Evolutionary conservation across 2,888 invertebrate species (phyloP).

Genomic region (Caenorhabditis macrosperma): DNA sequence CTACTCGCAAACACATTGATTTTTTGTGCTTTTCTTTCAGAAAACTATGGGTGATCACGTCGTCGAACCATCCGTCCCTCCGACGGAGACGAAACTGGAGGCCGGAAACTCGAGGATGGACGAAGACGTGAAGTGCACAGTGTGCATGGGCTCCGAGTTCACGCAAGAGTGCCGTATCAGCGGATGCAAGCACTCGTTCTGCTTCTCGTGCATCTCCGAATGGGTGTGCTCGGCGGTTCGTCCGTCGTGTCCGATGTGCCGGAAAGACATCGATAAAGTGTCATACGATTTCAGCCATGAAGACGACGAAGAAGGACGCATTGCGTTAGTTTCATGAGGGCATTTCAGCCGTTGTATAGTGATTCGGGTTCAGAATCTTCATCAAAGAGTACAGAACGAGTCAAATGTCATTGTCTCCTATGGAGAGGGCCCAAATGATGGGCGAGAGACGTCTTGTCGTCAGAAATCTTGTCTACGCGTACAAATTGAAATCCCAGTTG

Average conservation of each 20-base stretch:
- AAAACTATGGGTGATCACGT: slow-evolving; percentile 32
- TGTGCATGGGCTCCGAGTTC: slow-evolving; percentile 33
- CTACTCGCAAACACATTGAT: too few species aligned
- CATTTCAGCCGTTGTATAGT: background rate
- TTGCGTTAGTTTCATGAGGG: slow-evolving; percentile 16
- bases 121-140: slow-evolving; percentile 24
- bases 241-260: slow-evolving; percentile 48
- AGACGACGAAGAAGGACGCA: background rate
- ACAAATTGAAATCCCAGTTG: background rate
- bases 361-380: slow-evolving; percentile 7
- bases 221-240: slow-evolving; percentile 42
- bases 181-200: slow-evolving; percentile 53
- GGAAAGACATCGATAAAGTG: slow-evolving; percentile 18
- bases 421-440: slow-evolving; percentile 18
- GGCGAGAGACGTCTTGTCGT: slow-evolving; percentile 34
- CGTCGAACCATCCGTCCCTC: background rate
- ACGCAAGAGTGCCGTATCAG: slow-evolving; percentile 27
- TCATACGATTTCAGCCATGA: slow-evolving; percentile 31
- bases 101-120: background rate
- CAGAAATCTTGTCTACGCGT: slow-evolving; percentile 28
- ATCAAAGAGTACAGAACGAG: slow-evolving; percentile 26
- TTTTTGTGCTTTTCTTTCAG: slow-evolving; percentile 4
- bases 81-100: background rate
- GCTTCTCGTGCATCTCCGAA: slow-evolving; percentile 57
- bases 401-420: slow-evolving; percentile 4